A percentile compares a stretch with the other conserved stretches of the same genome.
These are phyloP conservation scores for Drosophila oshimai DNA, from an alignment of 1,140 invertebrate genomes.

Conservation along the genomic window DNA sequence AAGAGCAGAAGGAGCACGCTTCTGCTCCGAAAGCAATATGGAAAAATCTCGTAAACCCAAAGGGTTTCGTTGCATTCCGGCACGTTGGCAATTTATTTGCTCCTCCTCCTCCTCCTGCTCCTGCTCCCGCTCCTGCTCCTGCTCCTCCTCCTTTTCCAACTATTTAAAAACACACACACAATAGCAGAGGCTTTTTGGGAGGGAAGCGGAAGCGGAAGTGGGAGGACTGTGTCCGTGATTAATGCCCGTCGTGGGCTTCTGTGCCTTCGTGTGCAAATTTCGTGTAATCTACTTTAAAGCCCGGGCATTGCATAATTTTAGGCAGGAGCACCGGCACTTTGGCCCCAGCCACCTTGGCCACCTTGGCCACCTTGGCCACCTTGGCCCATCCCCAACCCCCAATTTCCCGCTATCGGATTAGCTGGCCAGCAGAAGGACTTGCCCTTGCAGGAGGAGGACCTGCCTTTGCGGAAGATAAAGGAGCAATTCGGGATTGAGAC, in stretches of 20 bases:
- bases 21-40: conserved; percentile 60
- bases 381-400: no score
- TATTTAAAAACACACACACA: conserved; percentile 50
- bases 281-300: conserved; percentile 79
- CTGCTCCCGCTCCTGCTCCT: no score
- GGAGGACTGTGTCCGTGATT: conserved; percentile 54
- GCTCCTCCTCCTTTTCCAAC: conserved; percentile 1
- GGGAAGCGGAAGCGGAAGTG: background rate
- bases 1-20: conserved; percentile 5
- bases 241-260: conserved; percentile 79
- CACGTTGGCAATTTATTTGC: conserved; percentile 78
- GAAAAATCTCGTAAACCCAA: conserved; percentile 71
- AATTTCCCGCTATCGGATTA: conserved; percentile 7
- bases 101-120: background rate
- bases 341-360: background rate
- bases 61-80: conserved; percentile 69
- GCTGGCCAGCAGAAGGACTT: background rate
- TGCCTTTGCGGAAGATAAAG: conserved; percentile 7
- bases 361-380: background rate
- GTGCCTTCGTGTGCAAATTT: conserved; percentile 77
- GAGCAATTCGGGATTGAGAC: background rate
- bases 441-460: background rate
- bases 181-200: conserved; percentile 1
- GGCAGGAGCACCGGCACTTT: conserved; percentile 17
- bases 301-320: conserved; percentile 73